These are phyloP conservation scores for Cuculus canorus DNA, from an alignment of 2,797 vertebrate genomes.

Conservation along the genomic window DNA sequence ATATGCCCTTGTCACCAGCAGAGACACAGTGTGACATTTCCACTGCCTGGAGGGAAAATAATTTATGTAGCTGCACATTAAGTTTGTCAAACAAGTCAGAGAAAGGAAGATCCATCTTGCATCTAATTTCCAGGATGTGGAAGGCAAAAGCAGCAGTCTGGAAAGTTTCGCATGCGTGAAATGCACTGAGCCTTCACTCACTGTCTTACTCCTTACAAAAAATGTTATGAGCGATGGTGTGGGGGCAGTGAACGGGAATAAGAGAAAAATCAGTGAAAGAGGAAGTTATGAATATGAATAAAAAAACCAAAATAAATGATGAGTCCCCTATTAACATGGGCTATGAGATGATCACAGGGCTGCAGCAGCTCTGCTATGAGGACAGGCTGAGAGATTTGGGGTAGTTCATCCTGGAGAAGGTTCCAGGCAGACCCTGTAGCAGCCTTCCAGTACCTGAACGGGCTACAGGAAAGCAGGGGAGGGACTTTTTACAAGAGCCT, in stretches of 20 bases:
- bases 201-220: background rate
- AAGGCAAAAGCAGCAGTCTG: slow-evolving; percentile 18
- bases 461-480: too few relatives aligned
- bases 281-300: background rate
- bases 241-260: background rate
- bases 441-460: too few relatives aligned
- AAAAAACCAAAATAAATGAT: background rate
- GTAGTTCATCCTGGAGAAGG: too few relatives aligned
- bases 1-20: background rate
- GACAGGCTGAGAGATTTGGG: too few relatives aligned
- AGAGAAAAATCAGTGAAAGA: background rate
- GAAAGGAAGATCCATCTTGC: slow-evolving; percentile 19
- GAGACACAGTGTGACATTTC: background rate
- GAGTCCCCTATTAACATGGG: background rate
- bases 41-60: slow-evolving; percentile 20
- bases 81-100: slow-evolving; percentile 34
- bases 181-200: background rate
- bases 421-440: too few relatives aligned
- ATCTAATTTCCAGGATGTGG: background rate
- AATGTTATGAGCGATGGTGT: background rate
- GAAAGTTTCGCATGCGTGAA: slow-evolving; percentile 2
- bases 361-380: too few relatives aligned
- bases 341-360: too few relatives aligned
- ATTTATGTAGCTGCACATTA: slow-evolving; percentile 24
- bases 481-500: too few relatives aligned